Percentiles rank a stretch among this genome's conserved stretches.
Evolutionary conservation across 1,140 invertebrate species (phyloP).

Genomic region (Scaptomyza hsui): DNA sequence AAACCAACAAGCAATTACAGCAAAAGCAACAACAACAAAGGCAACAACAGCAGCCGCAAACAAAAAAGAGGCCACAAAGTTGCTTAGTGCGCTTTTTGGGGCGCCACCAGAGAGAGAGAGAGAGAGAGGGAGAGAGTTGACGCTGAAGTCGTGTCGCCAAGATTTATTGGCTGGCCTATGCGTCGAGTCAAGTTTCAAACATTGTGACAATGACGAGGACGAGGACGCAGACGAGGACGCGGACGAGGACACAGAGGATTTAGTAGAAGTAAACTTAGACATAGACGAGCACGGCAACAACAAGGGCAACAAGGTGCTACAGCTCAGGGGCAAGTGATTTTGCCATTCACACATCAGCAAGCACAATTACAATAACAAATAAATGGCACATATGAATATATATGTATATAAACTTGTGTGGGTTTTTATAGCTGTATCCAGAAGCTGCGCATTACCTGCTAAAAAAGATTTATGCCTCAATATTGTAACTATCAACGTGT

Average conservation of each 20-base stretch:
- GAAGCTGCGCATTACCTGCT: too few relatives aligned
- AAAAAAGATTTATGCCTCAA: too few relatives aligned
- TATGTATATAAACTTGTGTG: not conserved
- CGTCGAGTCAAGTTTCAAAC: constrained; percentile 25
- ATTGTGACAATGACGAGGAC: constrained; percentile 18
- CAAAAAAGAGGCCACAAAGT: constrained; percentile 36
- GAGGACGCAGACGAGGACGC: not conserved
- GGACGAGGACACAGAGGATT: constrained; percentile 4
- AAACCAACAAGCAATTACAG: constrained; percentile 75
- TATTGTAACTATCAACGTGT: not conserved
- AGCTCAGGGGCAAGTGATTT: constrained; percentile 28
- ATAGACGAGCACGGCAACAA: not conserved
- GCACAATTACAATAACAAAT: constrained; percentile 74
- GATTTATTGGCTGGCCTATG: constrained; percentile 46
- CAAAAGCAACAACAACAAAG: constrained; percentile 31
- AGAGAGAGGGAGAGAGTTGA: not conserved
- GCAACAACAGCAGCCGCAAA: constrained; percentile 9
- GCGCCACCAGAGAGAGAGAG: not conserved
- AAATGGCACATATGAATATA: constrained; percentile 67
- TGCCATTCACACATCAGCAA: constrained; percentile 28
- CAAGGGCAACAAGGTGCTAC: constrained; percentile 24
- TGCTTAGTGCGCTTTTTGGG: constrained; percentile 38
- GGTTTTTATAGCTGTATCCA: too few relatives aligned
- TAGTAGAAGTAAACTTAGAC: not conserved
- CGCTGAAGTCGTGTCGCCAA: constrained; percentile 41